These are phyloP conservation scores for Lophius americanus DNA, from an alignment of 2,797 vertebrate species.

Conservation along the genomic window DNA sequence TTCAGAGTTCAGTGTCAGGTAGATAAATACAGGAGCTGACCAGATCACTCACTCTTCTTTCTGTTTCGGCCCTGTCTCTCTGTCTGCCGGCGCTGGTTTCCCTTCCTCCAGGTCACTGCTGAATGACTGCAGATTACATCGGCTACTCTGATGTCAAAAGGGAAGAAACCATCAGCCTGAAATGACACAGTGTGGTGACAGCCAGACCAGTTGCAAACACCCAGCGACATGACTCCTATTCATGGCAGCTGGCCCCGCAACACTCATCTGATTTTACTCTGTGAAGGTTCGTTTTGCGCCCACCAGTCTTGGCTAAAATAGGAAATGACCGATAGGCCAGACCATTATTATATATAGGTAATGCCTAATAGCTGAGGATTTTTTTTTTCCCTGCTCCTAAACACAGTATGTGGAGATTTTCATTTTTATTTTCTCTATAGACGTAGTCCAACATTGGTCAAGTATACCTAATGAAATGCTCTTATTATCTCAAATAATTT, in stretches of 20 bases:
- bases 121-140: slow-evolving; percentile 74
- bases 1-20: slow-evolving; percentile 56
- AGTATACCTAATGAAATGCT: slow-evolving; percentile 18
- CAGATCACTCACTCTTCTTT: slow-evolving; percentile 49
- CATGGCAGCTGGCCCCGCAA: slow-evolving; percentile 66
- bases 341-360: slow-evolving; percentile 46
- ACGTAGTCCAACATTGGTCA: slow-evolving; percentile 21
- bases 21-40: slow-evolving; percentile 64
- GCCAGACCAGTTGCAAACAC: slow-evolving; percentile 56
- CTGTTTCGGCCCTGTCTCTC: slow-evolving; percentile 21
- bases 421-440: neutral
- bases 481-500: slow-evolving; percentile 49
- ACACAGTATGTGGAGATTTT: neutral
- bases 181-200: slow-evolving; percentile 70
- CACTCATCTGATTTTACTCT: slow-evolving; percentile 74
- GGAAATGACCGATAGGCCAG: slow-evolving; percentile 54
- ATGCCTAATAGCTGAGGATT: slow-evolving; percentile 37
- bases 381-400: slow-evolving; percentile 25
- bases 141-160: slow-evolving; percentile 60
- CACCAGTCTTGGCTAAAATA: slow-evolving; percentile 46
- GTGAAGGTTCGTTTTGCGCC: slow-evolving; percentile 53
- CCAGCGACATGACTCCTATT: slow-evolving; percentile 67
- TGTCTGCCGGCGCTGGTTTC: slow-evolving; percentile 43
- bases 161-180: slow-evolving; percentile 70
- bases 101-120: slow-evolving; percentile 71